Percentiles rank a stretch among this genome's conserved stretches.
Evolutionary conservation across 53 echinoderm and acorn worm species (phyloP).

Genomic region (Luidia sarsii): DNA sequence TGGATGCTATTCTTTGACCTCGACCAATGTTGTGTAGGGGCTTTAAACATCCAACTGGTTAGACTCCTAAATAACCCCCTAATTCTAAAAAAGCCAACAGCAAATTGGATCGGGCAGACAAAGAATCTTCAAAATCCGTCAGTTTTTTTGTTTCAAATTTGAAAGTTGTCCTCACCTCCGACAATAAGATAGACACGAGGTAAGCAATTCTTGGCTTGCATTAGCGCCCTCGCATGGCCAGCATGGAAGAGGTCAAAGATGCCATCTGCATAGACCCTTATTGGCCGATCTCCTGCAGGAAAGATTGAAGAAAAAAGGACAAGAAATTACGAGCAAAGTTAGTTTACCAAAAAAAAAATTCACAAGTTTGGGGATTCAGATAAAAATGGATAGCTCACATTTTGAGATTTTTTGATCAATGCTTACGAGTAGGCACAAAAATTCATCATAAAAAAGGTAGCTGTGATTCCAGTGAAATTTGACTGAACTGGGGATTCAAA

Average conservation of each 20-base stretch:
- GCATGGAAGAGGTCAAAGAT: constrained; percentile 99
- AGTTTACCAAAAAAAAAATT: neutral
- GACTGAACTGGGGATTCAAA: too few species aligned
- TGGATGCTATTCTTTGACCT: too few species aligned
- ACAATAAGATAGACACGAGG: constrained; percentile 89
- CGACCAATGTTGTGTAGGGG: too few species aligned
- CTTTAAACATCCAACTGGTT: too few species aligned
- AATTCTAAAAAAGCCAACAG: too few species aligned
- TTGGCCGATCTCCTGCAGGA: constrained; percentile 72
- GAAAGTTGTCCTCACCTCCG: constrained; percentile 94
- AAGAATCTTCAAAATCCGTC: too few species aligned
- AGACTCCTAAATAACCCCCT: too few species aligned
- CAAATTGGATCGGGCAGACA: too few species aligned
- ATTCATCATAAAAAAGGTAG: too few species aligned
- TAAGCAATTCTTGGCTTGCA: constrained; percentile 96
- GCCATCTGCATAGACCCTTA: constrained; percentile 95
- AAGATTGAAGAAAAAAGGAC: neutral
- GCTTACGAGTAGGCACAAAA: too few species aligned
- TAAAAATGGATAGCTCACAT: neutral
- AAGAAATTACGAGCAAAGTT: neutral
- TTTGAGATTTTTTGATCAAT: neutral
- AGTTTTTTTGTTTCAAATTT: too few species aligned
- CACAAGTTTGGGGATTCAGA: neutral
- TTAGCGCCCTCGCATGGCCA: constrained; percentile 94
- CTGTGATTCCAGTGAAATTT: too few species aligned